Conservation (phyloP, 2,113 vertebrate genomes). For the Tonatia bakeri region DNA sequence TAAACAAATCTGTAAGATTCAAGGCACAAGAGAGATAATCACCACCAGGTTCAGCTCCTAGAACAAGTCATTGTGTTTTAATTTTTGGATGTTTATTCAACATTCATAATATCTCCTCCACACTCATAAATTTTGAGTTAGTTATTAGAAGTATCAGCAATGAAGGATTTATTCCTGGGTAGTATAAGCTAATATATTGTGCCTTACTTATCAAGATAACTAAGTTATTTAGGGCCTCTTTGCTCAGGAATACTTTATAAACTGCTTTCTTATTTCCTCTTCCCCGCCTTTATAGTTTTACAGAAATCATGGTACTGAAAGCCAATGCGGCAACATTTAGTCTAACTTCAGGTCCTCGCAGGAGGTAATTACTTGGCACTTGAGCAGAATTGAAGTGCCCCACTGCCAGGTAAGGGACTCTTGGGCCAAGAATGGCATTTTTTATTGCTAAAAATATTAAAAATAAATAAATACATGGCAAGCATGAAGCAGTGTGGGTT, state of each 20-base stretch:
- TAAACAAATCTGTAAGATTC: background rate
- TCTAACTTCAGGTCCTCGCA: background rate
- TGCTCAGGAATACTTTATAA: background rate
- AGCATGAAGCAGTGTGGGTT: background rate
- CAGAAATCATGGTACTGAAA: background rate
- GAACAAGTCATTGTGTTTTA: background rate
- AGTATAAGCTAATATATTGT: background rate
- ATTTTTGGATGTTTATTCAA: background rate
- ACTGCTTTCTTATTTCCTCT: background rate
- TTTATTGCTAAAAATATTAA: slow-evolving; percentile 40
- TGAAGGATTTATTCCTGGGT: background rate
- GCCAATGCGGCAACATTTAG: background rate
- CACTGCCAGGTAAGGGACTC: background rate
- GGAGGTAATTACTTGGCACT: background rate
- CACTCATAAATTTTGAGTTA: background rate
- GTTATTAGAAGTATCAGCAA: background rate
- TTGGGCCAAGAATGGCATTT: background rate
- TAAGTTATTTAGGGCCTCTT: background rate
- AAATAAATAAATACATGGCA: slow-evolving; percentile 29
- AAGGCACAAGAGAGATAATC: background rate
- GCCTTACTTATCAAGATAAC: background rate
- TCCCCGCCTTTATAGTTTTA: background rate
- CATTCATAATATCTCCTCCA: background rate
- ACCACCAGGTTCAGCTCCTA: background rate
- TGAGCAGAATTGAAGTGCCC: background rate